Evolutionary conservation across 2,888 invertebrate species (phyloP).

Genomic region (Aplocera efformata): DNA sequence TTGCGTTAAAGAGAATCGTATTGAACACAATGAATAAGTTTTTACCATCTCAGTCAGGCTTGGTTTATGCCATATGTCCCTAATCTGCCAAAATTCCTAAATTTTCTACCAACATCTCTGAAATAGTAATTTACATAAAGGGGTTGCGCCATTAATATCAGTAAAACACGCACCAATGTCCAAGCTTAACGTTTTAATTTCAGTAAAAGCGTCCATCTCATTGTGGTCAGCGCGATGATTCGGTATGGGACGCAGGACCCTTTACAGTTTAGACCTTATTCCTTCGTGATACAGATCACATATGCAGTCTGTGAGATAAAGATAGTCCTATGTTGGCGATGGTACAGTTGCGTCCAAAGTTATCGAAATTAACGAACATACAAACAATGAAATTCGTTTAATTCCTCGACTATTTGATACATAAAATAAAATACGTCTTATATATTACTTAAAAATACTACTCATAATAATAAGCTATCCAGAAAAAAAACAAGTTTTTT

Average conservation of each 20-base stretch:
- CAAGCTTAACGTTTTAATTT: constrained; percentile 62
- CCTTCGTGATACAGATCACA: constrained; percentile 6
- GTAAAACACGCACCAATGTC: constrained; percentile 56
- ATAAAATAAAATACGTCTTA: no score
- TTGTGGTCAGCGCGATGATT: constrained; percentile 63
- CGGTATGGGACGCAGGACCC: constrained; percentile 38
- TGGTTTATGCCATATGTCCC: no score
- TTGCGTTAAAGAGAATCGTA: no score
- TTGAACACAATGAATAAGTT: no score
- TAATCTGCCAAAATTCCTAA: no score
- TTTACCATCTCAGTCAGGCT: no score
- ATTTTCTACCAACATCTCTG: background rate
- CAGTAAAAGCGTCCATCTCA: constrained; percentile 73
- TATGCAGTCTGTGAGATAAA: background rate
- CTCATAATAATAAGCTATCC: no score
- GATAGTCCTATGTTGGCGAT: constrained; percentile 10
- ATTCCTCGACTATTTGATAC: no score
- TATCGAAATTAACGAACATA: no score
- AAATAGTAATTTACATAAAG: constrained; percentile 20
- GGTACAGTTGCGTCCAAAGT: background rate
- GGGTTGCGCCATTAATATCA: constrained; percentile 48
- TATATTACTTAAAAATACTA: no score
- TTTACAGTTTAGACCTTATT: constrained; percentile 15
- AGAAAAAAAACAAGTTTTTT: no score
- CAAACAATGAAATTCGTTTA: background rate